Evolutionary conservation across 2,888 invertebrate genomes (phyloP), one percentile per base, ranked within the genome.

Genomic region (Acrobasis consociella): DNA sequence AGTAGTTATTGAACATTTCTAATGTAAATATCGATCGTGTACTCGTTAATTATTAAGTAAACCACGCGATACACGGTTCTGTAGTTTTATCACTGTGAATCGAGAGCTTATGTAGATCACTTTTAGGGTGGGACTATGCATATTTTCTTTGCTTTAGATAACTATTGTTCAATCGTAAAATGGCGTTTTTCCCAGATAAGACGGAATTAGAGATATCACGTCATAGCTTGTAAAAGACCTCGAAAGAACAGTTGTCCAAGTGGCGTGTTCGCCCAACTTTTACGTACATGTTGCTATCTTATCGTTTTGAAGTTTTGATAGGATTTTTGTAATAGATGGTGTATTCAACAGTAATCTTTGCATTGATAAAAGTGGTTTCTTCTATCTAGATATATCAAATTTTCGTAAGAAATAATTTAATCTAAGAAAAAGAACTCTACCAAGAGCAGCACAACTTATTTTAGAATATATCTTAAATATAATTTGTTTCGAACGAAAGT

Each of bases 11-110:
- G 65, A 64, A 65, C 62, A 67, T 68, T 68, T 67, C 67, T 59
- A 64, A 62, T 67, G 64, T 76, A 70, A 71, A 73, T 80, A 88
- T 87, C 80, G 87, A 87, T 86, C 83, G 81, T 75, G 69, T 74
- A 62, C 62, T 49, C 62, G 50, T 65, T 65, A 69, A 67, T 67
- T 67, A 65, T 67, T 67, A 55, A 69, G 38, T 62, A 63, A 51
- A 50, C 49, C 37, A 16, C 11, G 56, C 55, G 5, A 39, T 50
- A 71, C 69, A 63, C 68, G 72, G 71, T 74, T 72, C 76, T 79
- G 67, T 58, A 39, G 46, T 46, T 38, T 50, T 38, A 50, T 60
- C 38, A 60, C 50, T 37, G 22, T 17, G 49, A 15, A 9, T 31
- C 46, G 46, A 46, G 13, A 46, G 31, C 49, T 49, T 59, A 37